Conservation (phyloP, 2,113 vertebrate species). For the Athene cunicularia region DNA sequence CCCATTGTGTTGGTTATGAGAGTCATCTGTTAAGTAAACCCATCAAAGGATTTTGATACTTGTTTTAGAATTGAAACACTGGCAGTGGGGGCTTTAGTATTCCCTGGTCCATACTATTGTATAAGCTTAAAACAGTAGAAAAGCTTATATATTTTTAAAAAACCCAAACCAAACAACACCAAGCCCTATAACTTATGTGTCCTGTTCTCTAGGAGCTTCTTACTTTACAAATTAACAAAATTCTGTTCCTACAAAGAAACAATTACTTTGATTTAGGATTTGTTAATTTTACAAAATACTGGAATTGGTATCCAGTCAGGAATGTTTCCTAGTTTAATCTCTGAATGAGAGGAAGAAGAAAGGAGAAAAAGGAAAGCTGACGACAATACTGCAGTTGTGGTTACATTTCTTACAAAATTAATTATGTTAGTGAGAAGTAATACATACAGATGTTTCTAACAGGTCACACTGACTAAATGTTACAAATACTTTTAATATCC, state of each 20-base stretch:
- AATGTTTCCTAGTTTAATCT: not conserved
- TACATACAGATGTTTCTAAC: not conserved
- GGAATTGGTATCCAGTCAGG: not conserved
- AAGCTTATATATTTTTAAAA: not conserved
- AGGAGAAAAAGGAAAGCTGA: not conserved
- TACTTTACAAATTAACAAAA: not conserved
- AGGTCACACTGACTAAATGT: not conserved
- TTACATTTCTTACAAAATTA: not conserved
- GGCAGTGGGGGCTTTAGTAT: not conserved
- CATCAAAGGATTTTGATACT: not conserved
- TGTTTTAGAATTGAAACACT: constrained; percentile 17
- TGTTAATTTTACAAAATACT: constrained; percentile 3
- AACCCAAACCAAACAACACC: not conserved
- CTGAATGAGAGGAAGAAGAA: not conserved
- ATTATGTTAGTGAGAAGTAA: not conserved
- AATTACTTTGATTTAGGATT: not conserved
- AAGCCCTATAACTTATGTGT: not conserved
- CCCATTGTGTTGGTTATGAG: not conserved
- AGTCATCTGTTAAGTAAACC: not conserved
- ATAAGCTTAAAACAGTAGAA: constrained; percentile 27
- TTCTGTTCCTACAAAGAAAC: not conserved
- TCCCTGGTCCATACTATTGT: not conserved
- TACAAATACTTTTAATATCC: not conserved
- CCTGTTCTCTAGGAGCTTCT: not conserved
- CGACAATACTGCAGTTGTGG: not conserved